A percentile compares a stretch with the other conserved stretches of the same genome.
These are phyloP conservation scores for Palythoa grandis DNA, from an alignment of 92 coral and sea anemone species.

Conservation along the genomic window DNA sequence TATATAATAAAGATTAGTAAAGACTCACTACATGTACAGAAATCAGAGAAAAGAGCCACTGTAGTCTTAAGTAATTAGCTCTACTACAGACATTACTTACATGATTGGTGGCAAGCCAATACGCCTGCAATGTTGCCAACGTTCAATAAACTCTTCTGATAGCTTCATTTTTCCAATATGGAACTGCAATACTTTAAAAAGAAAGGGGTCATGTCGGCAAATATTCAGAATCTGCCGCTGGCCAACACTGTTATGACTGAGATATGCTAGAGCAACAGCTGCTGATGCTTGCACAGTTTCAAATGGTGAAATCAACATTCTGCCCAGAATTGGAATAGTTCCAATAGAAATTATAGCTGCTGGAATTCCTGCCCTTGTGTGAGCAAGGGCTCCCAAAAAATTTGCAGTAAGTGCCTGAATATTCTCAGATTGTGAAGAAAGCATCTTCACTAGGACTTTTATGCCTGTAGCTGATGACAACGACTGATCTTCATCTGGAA, in stretches of 20 bases:
- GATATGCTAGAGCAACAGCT: conserved; percentile 91
- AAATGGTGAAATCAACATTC: conserved; percentile 77
- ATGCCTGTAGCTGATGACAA: conserved; percentile 89
- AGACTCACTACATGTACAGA: neutral
- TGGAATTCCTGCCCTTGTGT: conserved; percentile 97
- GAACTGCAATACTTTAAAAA: conserved; percentile 82
- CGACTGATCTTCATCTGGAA: conserved; percentile 96
- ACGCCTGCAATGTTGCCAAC: conserved; percentile 96
- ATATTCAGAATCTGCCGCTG: conserved; percentile 90
- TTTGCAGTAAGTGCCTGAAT: conserved; percentile 85
- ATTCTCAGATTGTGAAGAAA: conserved; percentile 76
- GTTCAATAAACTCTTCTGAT: conserved; percentile 90
- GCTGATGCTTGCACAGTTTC: conserved; percentile 92
- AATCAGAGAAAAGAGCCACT: too few species aligned
- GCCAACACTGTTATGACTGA: conserved; percentile 90
- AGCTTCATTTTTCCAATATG: conserved; percentile 94
- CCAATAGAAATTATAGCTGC: conserved; percentile 94
- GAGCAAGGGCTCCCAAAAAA: conserved; percentile 93
- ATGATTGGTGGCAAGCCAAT: conserved; percentile 92
- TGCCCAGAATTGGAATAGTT: conserved; percentile 76
- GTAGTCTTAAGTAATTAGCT: neutral
- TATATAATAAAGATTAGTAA: too few species aligned
- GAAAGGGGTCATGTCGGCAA: conserved; percentile 91
- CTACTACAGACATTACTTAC: conserved; percentile 43
- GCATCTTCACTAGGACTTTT: conserved; percentile 77